Conservation (phyloP, 2,888 invertebrate species). For the Phortica magna region DNA sequence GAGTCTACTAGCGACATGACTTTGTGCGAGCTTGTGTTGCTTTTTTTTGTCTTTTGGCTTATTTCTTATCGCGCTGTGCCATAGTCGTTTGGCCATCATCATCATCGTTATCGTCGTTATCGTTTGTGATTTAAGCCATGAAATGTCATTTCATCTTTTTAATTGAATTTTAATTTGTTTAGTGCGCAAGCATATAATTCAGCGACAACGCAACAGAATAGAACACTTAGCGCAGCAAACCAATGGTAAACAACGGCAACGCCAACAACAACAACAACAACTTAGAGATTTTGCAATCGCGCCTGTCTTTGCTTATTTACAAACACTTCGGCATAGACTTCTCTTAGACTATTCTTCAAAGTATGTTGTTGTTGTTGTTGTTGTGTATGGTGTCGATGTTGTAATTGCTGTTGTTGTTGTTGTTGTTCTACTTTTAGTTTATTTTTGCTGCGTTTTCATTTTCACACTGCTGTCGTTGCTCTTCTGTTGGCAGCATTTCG, state of each 20-base stretch:
- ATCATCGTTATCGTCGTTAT: conserved; percentile 9
- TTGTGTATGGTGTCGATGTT: too few relatives aligned
- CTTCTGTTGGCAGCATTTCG: conserved; percentile 55
- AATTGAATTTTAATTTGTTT: conserved; percentile 77
- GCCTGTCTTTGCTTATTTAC: conserved; percentile 7
- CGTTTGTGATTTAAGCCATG: conserved; percentile 55
- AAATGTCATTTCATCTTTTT: conserved; percentile 76
- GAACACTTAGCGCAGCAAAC: not conserved
- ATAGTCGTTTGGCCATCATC: not conserved
- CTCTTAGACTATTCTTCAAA: conserved; percentile 1
- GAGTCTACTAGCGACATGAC: not conserved
- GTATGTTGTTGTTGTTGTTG: not conserved
- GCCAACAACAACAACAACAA: too few relatives aligned
- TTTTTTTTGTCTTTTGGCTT: not conserved
- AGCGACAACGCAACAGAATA: not conserved
- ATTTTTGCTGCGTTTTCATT: conserved; percentile 32
- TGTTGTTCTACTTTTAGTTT: conserved; percentile 27
- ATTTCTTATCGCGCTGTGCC: conserved; percentile 1
- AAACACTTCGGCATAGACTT: not conserved
- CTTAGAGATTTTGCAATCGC: not conserved
- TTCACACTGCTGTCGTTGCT: conserved; percentile 20
- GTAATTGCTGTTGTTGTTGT: conserved; percentile 34
- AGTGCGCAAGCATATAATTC: conserved; percentile 56
- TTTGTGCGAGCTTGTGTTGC: not conserved
- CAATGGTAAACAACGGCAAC: too few relatives aligned